These are phyloP conservation scores for Oreotragus oreotragus DNA, from an alignment of 2,113 vertebrate genomes.

Conservation along the genomic window DNA sequence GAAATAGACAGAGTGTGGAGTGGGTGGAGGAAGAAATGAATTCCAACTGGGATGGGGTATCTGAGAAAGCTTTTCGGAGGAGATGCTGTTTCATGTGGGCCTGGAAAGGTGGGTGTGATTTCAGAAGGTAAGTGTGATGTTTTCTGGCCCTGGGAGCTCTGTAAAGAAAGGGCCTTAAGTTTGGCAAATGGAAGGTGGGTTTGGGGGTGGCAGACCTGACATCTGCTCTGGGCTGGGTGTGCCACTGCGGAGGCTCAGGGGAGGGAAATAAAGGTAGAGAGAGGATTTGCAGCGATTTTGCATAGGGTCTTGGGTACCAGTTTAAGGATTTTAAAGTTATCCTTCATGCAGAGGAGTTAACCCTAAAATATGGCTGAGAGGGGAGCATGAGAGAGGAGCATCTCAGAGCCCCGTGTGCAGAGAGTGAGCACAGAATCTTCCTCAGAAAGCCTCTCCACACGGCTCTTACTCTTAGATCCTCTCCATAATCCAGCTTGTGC, in stretches of 20 bases:
- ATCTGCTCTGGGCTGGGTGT: not conserved
- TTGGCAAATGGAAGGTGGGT: not conserved
- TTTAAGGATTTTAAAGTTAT: not conserved
- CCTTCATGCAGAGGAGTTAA: not conserved
- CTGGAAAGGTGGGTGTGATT: not conserved
- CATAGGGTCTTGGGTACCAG: not conserved
- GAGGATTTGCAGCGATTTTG: not conserved
- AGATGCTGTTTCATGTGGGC: not conserved
- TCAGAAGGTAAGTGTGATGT: not conserved
- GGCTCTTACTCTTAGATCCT: conserved; percentile 26
- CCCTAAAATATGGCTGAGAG: not conserved
- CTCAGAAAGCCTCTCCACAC: not conserved
- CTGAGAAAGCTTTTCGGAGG: not conserved
- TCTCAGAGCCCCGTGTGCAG: conserved; percentile 27
- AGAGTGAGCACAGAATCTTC: not conserved
- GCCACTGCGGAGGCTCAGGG: not conserved
- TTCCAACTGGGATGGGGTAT: not conserved
- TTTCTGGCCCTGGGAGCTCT: not conserved
- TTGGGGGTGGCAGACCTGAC: not conserved
- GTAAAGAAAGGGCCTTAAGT: not conserved
- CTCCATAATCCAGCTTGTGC: conserved; percentile 9
- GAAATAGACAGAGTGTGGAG: not conserved
- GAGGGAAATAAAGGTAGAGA: not conserved
- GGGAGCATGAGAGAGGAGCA: not conserved
- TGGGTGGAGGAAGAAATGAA: not conserved